Percentiles rank a stretch among this genome's conserved stretches.
Evolutionary conservation across 2,113 vertebrate species (phyloP).

Genomic region (Rhynchomys soricoides): DNA sequence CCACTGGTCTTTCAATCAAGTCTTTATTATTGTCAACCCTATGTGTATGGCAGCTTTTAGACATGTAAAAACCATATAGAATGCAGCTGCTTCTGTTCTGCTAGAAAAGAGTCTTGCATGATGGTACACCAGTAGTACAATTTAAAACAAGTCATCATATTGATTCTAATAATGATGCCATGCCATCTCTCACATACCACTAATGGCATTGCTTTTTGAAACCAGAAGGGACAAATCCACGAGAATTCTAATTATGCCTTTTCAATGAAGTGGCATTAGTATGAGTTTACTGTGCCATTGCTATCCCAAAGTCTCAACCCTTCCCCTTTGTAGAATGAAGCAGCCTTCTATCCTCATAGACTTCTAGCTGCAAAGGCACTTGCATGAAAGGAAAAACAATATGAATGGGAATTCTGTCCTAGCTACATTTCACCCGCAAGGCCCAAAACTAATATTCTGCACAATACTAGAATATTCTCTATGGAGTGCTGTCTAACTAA

Average conservation of each 20-base stretch:
- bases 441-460: constrained; percentile 11
- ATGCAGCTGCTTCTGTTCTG: not conserved
- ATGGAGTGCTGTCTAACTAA: constrained; percentile 3
- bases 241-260: not conserved
- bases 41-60: not conserved
- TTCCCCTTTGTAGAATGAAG: not conserved
- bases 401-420: constrained; percentile 29
- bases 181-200: not conserved
- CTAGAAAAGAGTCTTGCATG: not conserved
- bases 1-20: not conserved
- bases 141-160: not conserved
- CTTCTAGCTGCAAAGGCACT: constrained; percentile 23
- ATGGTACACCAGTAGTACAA: not conserved
- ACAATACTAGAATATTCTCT: not conserved
- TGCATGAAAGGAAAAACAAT: constrained; percentile 29
- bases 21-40: not conserved
- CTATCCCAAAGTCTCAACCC: not conserved
- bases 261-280: not conserved
- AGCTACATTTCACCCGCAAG: not conserved
- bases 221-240: not conserved
- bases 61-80: not conserved
- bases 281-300: not conserved
- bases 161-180: not conserved
- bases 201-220: constrained; percentile 19
- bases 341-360: not conserved